phyloP scores from a whole-genome alignment of 2,888 invertebrate species.

The Cephonodes hylas region DNA sequence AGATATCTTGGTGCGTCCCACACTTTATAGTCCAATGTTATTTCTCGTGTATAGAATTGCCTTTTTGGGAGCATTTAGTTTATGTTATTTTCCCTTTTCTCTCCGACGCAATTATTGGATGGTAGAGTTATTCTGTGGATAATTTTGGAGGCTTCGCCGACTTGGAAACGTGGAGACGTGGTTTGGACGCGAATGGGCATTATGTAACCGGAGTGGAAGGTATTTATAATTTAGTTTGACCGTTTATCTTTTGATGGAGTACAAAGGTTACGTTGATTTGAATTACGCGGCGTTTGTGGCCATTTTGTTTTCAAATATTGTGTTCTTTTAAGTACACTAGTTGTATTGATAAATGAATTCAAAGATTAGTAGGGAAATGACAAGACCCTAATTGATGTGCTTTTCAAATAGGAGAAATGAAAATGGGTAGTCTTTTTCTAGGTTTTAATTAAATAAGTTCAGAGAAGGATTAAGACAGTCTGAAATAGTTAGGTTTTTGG shows the following conservation, averaged over 20 bases:
- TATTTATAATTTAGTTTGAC: neutral
- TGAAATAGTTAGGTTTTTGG: too few species aligned
- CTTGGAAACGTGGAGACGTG: neutral
- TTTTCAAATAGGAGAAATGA: too few species aligned
- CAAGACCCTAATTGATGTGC: too few species aligned
- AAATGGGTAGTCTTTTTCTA: too few species aligned
- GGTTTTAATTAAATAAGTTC: too few species aligned
- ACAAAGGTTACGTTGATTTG: neutral
- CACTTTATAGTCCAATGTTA: slow-evolving; percentile 58
- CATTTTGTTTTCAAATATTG: neutral
- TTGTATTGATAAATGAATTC: neutral
- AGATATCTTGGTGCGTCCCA: slow-evolving; percentile 42
- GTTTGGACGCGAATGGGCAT: neutral
- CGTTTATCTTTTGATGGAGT: slow-evolving; percentile 19
- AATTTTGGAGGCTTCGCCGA: slow-evolving; percentile 26
- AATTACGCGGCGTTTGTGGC: neutral
- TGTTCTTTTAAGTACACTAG: neutral
- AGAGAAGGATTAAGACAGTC: too few species aligned
- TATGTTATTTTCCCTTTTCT: slow-evolving; percentile 30
- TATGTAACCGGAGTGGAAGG: neutral
- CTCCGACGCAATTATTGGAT: slow-evolving; percentile 33
- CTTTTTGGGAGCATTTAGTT: slow-evolving; percentile 47
- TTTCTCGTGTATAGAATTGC: slow-evolving; percentile 54
- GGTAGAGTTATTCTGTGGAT: slow-evolving; percentile 32
- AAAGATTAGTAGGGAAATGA: too few species aligned